Evolutionary conservation across 2,888 invertebrate genomes (phyloP).

Genomic region (Tetragonula carbonaria): DNA sequence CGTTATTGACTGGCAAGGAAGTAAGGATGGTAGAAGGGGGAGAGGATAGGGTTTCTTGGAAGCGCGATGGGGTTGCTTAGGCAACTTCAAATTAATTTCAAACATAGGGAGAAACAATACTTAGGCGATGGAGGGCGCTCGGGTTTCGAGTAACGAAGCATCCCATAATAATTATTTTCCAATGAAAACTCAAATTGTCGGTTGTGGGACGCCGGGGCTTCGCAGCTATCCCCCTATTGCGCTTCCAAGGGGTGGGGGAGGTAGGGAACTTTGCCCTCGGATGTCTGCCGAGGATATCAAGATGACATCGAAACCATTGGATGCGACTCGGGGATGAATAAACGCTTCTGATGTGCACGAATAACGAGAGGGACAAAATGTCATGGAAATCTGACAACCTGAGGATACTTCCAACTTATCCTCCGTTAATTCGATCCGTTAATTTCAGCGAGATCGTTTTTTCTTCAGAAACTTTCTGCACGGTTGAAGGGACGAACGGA

Average conservation of each 20-base stretch:
- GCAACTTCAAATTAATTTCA: slow-evolving; percentile 82
- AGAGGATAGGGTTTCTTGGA: slow-evolving; percentile 58
- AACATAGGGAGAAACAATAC: slow-evolving; percentile 76
- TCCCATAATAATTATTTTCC: slow-evolving; percentile 72
- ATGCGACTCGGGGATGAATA: slow-evolving; percentile 10
- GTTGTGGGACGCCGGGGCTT: slow-evolving; percentile 7
- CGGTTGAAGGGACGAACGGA: neutral
- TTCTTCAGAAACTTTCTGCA: neutral
- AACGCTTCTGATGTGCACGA: slow-evolving; percentile 15
- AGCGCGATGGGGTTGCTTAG: slow-evolving; percentile 75
- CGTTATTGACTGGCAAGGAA: slow-evolving; percentile 80
- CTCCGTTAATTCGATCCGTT: neutral
- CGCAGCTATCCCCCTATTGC: slow-evolving; percentile 16
- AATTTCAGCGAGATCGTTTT: neutral
- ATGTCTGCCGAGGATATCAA: slow-evolving; percentile 54
- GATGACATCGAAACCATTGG: slow-evolving; percentile 42
- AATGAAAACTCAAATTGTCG: slow-evolving; percentile 63
- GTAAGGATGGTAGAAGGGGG: neutral
- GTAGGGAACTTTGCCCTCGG: slow-evolving; percentile 43
- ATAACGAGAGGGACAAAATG: neutral
- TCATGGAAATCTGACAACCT: neutral
- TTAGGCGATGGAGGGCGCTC: slow-evolving; percentile 50
- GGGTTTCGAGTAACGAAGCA: slow-evolving; percentile 52
- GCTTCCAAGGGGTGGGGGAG: neutral
- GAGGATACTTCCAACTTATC: neutral